A percentile compares a stretch with the other conserved stretches of the same genome.
Conservation (phyloP, 2,113 vertebrate genomes). For the Aptenodytes forsteri region DNA sequence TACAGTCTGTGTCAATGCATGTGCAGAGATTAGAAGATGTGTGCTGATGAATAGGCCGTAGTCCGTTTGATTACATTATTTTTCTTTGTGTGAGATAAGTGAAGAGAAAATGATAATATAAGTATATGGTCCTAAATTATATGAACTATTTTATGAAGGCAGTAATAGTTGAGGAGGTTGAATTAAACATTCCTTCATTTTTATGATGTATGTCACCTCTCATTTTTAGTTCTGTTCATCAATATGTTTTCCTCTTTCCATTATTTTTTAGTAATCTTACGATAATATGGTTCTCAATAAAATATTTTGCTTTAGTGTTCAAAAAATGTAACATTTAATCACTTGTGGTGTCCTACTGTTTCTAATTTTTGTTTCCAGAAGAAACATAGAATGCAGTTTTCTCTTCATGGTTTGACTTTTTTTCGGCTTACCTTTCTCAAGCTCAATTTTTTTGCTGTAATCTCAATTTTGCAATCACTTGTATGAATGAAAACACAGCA, state of each 20-base stretch:
- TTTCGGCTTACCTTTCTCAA: neutral
- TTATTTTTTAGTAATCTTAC: neutral
- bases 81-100: neutral
- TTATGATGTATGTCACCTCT: neutral
- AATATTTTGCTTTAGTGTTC: neutral
- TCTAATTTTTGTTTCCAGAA: neutral
- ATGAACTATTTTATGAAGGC: neutral
- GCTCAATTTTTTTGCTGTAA: neutral
- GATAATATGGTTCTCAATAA: neutral
- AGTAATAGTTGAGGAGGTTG: neutral
- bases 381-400: neutral
- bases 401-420: neutral
- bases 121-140: neutral
- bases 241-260: neutral
- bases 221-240: neutral
- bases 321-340: neutral
- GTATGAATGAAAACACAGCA: neutral
- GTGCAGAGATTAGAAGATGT: slow-evolving; percentile 4
- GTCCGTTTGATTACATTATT: neutral
- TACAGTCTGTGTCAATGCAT: slow-evolving; percentile 2
- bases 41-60: slow-evolving; percentile 8
- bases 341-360: neutral
- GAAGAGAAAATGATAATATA: neutral
- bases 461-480: neutral
- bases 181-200: neutral